Evolutionary conservation across 23 tunicate species (phyloP), one percentile per base, ranked within the genome.

Genomic region (Ascidia mentula): DNA sequence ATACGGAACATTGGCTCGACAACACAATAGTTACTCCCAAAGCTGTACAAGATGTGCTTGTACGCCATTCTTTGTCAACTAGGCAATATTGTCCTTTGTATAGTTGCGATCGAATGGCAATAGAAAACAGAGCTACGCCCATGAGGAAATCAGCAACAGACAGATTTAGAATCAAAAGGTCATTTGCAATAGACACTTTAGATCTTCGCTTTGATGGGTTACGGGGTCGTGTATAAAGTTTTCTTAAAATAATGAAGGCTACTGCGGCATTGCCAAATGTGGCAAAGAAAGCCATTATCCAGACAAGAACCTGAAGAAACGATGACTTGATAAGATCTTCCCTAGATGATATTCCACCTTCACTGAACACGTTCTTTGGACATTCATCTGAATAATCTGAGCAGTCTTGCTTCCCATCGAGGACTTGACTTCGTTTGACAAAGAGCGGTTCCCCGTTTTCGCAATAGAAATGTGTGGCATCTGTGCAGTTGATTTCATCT

Each of bases 101-200:
- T 53, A 12, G 24, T 32, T 20, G 6, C 20, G 80, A 37, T 40
- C 53, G 30, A 26, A 83, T 46, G 8, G 38, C 80, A n/a, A 83
- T 83, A 18, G 78, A 40, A 5, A 83, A 46, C 82, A 83, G 60
- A 24, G 81, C 81, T 28, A 83, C 17, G 31, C 87, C 87, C 87
- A 83, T 83, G 8, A 84, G 76, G 32, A 84, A 84, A 84, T 84
- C 88, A 60, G 88, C 76, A 26, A 79, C 65, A 35, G 88, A 69
- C 40, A 84, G 83, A 36, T 84, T 77, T 17, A 40, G 37, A 15
- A 83, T 83, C 42, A 83, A 18, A 0, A 76, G 76, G 13, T 36
- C 32, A 31, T 75, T 76, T 12, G 34, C 34, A 9, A 17, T 22
- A 4, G 8, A 22, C 8, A 39, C 12, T 17, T 38, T 28, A 2